phyloP scores from a whole-genome alignment of 2,888 invertebrate species.

The Leucophora obtusa region DNA sequence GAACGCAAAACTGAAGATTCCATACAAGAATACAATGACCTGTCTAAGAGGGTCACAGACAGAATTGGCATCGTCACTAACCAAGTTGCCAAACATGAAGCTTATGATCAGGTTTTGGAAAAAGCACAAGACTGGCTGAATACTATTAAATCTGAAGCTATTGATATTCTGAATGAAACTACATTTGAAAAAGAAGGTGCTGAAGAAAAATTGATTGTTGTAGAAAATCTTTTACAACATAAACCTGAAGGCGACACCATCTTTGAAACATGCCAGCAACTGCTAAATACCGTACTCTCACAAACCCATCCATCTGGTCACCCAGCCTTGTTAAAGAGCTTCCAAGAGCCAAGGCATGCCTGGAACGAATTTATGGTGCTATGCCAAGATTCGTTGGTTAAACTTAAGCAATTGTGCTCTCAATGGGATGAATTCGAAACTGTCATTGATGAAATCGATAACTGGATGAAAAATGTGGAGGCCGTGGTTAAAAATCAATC shows the following conservation, averaged over 20 bases:
- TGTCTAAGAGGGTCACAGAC: conserved; percentile 84
- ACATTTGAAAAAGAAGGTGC: conserved; percentile 89
- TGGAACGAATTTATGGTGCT: conserved; percentile 88
- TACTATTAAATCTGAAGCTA: conserved; percentile 88
- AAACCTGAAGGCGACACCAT: conserved; percentile 86
- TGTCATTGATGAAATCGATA: conserved; percentile 86
- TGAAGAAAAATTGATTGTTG: conserved; percentile 85
- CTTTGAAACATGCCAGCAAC: conserved; percentile 84
- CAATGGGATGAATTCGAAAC: conserved; percentile 91
- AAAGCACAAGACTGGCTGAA: conserved; percentile 90
- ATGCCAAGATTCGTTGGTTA: conserved; percentile 85
- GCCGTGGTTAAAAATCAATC: conserved; percentile 92
- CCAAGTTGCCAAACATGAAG: conserved; percentile 89
- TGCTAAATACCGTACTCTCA: conserved; percentile 85
- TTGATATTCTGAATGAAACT: conserved; percentile 87
- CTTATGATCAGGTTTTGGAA: conserved; percentile 89
- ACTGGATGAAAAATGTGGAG: conserved; percentile 93
- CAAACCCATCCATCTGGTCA: conserved; percentile 90
- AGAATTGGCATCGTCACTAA: conserved; percentile 84
- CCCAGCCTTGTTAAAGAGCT: conserved; percentile 84
- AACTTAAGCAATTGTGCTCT: conserved; percentile 86
- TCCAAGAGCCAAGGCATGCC: conserved; percentile 85
- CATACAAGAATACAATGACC: conserved; percentile 85
- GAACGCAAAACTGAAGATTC: conserved; percentile 86
- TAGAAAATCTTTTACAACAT: conserved; percentile 87